Percentiles rank a stretch among this genome's conserved stretches.
Conservation (phyloP, 2,797 vertebrate species). For the Micropoecilia bifurca region DNA sequence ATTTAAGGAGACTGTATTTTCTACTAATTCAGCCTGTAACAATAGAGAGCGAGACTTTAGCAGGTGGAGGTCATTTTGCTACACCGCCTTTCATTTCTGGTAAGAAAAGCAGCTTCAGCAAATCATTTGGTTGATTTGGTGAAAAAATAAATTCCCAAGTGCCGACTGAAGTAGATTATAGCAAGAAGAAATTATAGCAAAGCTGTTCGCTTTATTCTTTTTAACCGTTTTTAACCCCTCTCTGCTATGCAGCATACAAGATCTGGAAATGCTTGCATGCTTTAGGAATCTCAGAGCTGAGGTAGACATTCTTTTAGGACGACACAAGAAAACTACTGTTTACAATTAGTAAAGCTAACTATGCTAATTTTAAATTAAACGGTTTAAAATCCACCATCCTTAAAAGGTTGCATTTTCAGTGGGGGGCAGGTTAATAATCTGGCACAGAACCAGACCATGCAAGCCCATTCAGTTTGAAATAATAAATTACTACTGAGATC, state of each 20-base stretch:
- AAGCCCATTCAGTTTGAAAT: background rate
- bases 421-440: background rate
- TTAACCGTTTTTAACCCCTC: background rate
- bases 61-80: background rate
- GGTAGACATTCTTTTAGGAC: background rate
- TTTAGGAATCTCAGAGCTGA: too few species aligned
- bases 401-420: background rate
- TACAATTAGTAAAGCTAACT: background rate
- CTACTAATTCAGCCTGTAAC: background rate
- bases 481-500: background rate
- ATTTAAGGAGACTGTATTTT: background rate
- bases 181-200: background rate
- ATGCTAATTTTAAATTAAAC: background rate
- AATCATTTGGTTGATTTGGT: background rate
- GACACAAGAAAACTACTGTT: background rate
- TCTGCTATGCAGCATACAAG: background rate
- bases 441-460: background rate
- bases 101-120: background rate
- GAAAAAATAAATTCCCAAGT: background rate
- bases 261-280: background rate
- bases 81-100: background rate
- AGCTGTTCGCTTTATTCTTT: background rate
- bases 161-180: background rate
- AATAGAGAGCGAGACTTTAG: background rate
- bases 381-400: background rate